These are phyloP conservation scores for Amphimallon solstitiale DNA, from an alignment of 2,888 invertebrate genomes.

Conservation along the genomic window DNA sequence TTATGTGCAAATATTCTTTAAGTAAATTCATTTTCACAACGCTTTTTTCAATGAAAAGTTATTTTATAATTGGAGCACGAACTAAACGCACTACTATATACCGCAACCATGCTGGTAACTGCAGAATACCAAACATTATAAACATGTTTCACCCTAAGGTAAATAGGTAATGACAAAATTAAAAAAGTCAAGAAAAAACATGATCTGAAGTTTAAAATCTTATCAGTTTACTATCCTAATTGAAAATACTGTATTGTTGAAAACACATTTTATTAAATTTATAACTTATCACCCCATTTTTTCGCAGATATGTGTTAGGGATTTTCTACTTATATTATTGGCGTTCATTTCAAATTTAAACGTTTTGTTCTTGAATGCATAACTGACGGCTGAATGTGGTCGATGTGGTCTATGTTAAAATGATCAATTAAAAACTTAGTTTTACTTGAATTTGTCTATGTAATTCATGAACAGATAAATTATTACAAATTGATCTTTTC, in stretches of 20 bases:
- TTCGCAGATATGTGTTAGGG: neutral
- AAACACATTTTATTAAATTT: neutral
- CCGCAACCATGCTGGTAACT: slow-evolving; percentile 11
- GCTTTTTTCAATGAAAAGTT: neutral
- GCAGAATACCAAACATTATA: neutral
- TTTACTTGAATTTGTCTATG: slow-evolving; percentile 5
- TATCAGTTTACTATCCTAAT: too few relatives aligned
- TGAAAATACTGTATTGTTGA: neutral
- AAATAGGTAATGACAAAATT: neutral
- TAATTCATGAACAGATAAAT: slow-evolving; percentile 12
- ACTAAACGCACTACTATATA: neutral
- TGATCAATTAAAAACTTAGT: neutral
- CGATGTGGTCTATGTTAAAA: too few relatives aligned
- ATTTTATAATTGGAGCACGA: slow-evolving; percentile 23
- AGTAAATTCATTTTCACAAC: slow-evolving; percentile 15
- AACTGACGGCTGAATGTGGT: slow-evolving; percentile 10
- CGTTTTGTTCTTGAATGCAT: slow-evolving; percentile 16
- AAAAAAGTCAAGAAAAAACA: neutral
- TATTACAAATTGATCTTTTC: neutral
- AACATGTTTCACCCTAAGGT: neutral
- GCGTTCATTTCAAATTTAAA: slow-evolving; percentile 1
- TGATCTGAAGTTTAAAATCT: neutral
- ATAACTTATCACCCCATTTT: neutral
- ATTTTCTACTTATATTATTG: slow-evolving; percentile 15
- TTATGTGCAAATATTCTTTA: slow-evolving; percentile 21